Conservation (phyloP, 53 echinoderm and acorn worm genomes). For the Stichopus horrens region DNA sequence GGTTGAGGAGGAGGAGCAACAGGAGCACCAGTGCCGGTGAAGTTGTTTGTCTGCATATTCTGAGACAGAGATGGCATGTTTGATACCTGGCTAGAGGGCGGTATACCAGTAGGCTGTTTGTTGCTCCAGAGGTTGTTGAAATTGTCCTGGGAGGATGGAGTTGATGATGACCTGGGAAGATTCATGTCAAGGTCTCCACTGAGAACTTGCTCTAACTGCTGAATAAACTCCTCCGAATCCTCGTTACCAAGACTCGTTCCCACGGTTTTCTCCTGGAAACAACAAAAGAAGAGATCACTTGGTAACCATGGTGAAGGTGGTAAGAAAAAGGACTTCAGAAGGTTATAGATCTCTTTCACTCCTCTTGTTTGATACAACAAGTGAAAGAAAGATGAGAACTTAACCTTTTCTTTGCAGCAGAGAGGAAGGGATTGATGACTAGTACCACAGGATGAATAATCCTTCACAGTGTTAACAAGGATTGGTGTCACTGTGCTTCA, state of each 20-base stretch:
- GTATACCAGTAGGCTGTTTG: neutral
- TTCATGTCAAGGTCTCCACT: conserved; percentile 2
- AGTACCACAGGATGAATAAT: too few species aligned
- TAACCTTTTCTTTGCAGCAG: too few species aligned
- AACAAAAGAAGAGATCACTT: neutral
- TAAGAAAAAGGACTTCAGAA: too few species aligned
- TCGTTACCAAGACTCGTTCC: neutral
- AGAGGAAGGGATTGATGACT: too few species aligned
- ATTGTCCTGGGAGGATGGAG: conserved; percentile 9
- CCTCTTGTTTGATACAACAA: too few species aligned
- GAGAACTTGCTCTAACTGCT: conserved; percentile 35
- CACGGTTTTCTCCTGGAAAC: conserved; percentile 7
- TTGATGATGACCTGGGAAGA: neutral
- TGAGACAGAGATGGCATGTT: conserved; percentile 48
- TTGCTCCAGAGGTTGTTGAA: conserved; percentile 21
- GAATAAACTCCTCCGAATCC: conserved; percentile 21
- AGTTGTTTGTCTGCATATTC: conserved; percentile 42
- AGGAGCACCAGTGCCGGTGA: neutral
- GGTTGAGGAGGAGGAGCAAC: conserved; percentile 37
- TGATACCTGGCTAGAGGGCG: neutral
- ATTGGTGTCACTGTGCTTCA: too few species aligned
- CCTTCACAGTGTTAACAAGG: too few species aligned
- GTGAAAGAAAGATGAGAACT: too few species aligned
- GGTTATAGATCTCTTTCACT: too few species aligned
- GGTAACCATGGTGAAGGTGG: too few species aligned